These are phyloP conservation scores for Hypothenemus hampei DNA, from an alignment of 1,140 invertebrate genomes.

Conservation along the genomic window DNA sequence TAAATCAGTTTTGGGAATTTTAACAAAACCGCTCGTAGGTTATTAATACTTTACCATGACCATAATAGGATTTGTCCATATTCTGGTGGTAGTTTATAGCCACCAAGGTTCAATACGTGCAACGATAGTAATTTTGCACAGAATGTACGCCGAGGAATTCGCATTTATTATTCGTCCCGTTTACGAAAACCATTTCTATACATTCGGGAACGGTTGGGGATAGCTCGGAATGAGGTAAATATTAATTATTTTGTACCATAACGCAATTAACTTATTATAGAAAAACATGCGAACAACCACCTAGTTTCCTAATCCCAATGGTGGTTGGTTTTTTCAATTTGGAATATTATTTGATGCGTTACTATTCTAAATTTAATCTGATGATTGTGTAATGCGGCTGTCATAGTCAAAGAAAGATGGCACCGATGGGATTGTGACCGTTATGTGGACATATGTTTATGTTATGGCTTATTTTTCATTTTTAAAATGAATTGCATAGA, in stretches of 20 bases:
- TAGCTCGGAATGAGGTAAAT: no score
- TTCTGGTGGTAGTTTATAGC: neutral
- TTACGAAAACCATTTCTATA: no score
- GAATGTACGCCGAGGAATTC: slow-evolving; percentile 5
- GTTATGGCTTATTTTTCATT: neutral
- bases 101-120: slow-evolving; percentile 4
- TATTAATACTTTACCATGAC: slow-evolving; percentile 8
- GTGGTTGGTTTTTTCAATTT: slow-evolving; percentile 7
- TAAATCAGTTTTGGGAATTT: neutral
- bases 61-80: slow-evolving; percentile 9
- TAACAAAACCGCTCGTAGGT: neutral
- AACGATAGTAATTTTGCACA: slow-evolving; percentile 11
- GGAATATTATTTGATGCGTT: slow-evolving; percentile 12
- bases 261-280: no score
- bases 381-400: slow-evolving; percentile 13
- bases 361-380: slow-evolving; percentile 19
- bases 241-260: no score
- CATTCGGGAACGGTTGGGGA: no score
- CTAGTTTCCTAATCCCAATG: no score
- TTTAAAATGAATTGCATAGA: neutral
- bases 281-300: no score
- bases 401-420: slow-evolving; percentile 16
- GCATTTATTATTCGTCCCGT: no score
- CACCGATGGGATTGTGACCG: slow-evolving; percentile 10
- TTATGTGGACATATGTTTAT: neutral